Base-by-base conservation (phyloP, 92 coral and sea anemone species). In the Metridium senile region DNA sequence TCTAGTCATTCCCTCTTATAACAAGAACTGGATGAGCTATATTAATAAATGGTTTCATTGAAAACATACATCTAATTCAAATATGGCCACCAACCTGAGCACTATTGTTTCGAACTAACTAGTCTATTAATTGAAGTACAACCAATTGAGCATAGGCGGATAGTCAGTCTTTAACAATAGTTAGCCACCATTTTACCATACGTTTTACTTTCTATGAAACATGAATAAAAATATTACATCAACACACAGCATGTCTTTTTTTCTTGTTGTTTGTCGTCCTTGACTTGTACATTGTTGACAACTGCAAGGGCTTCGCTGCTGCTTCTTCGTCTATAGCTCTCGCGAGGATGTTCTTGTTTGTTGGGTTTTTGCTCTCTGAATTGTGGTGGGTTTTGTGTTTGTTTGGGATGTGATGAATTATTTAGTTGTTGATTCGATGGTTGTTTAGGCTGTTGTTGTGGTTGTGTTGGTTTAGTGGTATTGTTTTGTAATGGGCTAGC, bases 171-270 rank as follows among this genome's bases (percentile, higher is more conserved):
- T n/a, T n/a, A n/a, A n/a, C n/a, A n/a, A n/a, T n/a, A n/a, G n/a
- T n/a, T n/a, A n/a, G n/a, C n/a, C n/a, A n/a, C n/a, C n/a, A n/a
- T n/a, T n/a, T n/a, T 11, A 65, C 6, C 29, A 3, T 2, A 26
- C 25, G n/a, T n/a, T n/a, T n/a, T 11, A 65, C 6, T 17, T 2
- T 2, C 18, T 21, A 33, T 65, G 1, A 65, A 39, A 39, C 49
- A 6, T 4, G 49, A 39, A 39, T 39, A 39, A 39, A 39, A 13
- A 34, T n/a, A 22, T 91, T 63, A 95, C 94, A 95, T 82, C 70
- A 92, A 16, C 33, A 79, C 71, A 76, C 98, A 94, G 26, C 98
- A 94, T 0, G 89, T 75, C 56, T 94, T 94, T 77, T 91, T 93
- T 62, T 86, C 89, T 66, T 74, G 75, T 43, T 65, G 87, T 19